phyloP scores from a whole-genome alignment of 2,113 vertebrate genomes.

The Malurus alboscapulatus region DNA sequence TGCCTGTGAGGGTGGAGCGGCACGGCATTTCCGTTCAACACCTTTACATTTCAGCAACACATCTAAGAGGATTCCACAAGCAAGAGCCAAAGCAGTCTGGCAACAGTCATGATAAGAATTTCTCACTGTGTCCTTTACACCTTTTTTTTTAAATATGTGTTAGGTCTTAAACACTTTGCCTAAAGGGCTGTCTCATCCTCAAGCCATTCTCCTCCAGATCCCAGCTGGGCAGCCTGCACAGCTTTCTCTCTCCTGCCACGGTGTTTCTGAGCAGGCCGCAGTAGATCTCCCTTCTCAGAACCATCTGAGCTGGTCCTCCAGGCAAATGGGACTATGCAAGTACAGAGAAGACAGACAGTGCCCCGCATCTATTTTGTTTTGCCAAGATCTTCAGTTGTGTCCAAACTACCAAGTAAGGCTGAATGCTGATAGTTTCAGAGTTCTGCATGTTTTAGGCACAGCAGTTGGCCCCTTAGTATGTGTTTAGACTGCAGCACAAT shows the following conservation, averaged over 20 bases:
- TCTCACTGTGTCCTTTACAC: background rate
- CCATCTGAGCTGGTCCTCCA: background rate
- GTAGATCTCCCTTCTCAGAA: background rate
- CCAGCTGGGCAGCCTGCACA: background rate
- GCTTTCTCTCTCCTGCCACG: background rate
- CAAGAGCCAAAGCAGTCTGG: constrained; percentile 40
- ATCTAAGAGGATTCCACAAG: constrained; percentile 4
- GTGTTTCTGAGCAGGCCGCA: background rate
- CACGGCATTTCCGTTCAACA: background rate
- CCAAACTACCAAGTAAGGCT: background rate
- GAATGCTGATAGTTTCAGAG: background rate
- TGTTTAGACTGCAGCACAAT: background rate
- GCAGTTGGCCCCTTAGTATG: background rate
- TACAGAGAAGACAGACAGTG: background rate
- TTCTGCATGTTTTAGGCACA: background rate
- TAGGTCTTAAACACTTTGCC: background rate
- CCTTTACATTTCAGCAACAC: background rate
- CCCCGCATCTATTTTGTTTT: background rate
- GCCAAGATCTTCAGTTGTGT: background rate
- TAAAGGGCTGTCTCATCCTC: background rate
- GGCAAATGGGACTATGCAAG: background rate
- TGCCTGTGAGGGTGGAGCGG: background rate
- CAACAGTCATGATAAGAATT: background rate
- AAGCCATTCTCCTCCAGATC: background rate
- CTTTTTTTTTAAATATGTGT: background rate